Percentiles rank a stretch among this genome's conserved stretches.
These are phyloP conservation scores for Ophiothrix spiculata DNA, from an alignment of 35 echinoderm and acorn worm species.

Conservation along the genomic window DNA sequence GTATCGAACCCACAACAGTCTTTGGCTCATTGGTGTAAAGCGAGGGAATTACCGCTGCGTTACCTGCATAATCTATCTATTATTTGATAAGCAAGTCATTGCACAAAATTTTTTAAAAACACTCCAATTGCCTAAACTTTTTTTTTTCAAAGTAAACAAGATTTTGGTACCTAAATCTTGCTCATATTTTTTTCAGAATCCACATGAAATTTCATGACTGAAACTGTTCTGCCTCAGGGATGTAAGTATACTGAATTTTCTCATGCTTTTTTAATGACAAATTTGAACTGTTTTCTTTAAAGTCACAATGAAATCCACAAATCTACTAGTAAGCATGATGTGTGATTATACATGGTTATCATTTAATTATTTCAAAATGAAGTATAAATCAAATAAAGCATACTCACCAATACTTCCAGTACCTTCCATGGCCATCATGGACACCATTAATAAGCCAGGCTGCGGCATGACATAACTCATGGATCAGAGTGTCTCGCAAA, in stretches of 20 bases:
- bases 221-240: too few relatives aligned
- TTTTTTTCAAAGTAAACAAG: too few relatives aligned
- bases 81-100: too few relatives aligned
- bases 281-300: not conserved
- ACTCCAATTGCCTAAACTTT: too few relatives aligned
- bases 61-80: too few relatives aligned
- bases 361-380: not conserved
- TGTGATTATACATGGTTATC: not conserved
- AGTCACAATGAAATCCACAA: not conserved
- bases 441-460: conserved; percentile 85
- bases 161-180: too few relatives aligned
- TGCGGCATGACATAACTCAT: conserved; percentile 97
- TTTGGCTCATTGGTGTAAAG: too few relatives aligned
- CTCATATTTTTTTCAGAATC: too few relatives aligned
- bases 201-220: too few relatives aligned
- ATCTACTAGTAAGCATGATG: not conserved
- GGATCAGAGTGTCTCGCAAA: conserved; percentile 87
- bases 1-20: too few relatives aligned
- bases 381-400: not conserved
- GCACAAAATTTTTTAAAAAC: too few relatives aligned
- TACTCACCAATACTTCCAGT: conserved; percentile 98
- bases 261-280: not conserved
- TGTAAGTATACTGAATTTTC: not conserved
- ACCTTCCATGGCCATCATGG: conserved; percentile 87
- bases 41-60: too few relatives aligned